Base-by-base conservation (phyloP, 2,797 vertebrate genomes). In the Arctocebus calabarensis region DNA sequence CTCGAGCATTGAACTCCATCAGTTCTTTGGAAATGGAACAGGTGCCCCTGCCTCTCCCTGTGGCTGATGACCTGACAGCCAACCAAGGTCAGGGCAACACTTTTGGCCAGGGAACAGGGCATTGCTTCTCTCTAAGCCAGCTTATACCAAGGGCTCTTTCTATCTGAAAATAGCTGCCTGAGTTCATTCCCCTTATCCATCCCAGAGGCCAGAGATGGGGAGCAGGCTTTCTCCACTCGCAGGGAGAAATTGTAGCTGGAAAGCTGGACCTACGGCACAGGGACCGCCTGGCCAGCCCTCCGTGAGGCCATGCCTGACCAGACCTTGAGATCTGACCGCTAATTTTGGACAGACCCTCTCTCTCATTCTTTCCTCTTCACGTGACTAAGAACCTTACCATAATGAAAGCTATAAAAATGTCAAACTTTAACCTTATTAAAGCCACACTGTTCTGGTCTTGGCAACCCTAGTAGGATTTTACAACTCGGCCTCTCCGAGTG, bases 351-450 rank as follows among this genome's bases (percentile, higher is more conserved):
- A 95, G 79, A 29, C 55, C 74, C 74, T 48, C 90, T 45, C 55
- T 48, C 62, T 37, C 57, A 83, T 66, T 91, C 93, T 91, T 86
- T 81, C 29, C 71, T 55, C 43, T 12, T 32, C 45, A 10, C 23
- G 22, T 93, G 94, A 94, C 29, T 22, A 5, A 88, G 45, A 93
- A 77, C 84, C 1, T 2, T 91, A 84, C 19, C 57, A 3, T 12
- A 66, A 78, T 23, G 20, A 94, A 88, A 87, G 70, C 57, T 88
- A 40, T 94, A 81, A 94, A 95, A 57, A 94, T 29, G 91, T 82
- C 85, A 43, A 27, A 89, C 85, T 97, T 94, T 93, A 91, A 96
- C 96, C 95, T 97, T 94, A 88, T 89, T 93, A 90, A 95, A 88
- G 43, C 37, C 95, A 62, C 91, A 43, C 83, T 70, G 22, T 75